Evolutionary conservation across 1,140 invertebrate species (phyloP).

Genomic region (Battus philenor): DNA sequence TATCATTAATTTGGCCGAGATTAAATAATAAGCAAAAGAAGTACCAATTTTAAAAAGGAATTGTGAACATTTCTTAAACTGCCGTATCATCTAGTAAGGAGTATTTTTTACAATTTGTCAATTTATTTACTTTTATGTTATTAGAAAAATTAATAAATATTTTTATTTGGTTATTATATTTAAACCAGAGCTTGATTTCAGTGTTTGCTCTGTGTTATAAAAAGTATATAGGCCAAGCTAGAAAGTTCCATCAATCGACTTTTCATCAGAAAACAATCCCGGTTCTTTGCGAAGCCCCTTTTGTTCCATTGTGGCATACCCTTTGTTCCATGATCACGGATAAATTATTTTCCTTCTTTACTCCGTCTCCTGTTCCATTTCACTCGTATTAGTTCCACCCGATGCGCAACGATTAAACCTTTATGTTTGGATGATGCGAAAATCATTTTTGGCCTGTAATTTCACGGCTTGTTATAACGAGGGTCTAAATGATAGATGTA

Average conservation of each 20-base stretch:
- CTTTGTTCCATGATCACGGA: slow-evolving; percentile 59
- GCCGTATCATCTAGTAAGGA: too few species aligned
- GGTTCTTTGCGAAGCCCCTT: slow-evolving; percentile 44
- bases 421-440: slow-evolving; percentile 70
- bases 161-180: too few species aligned
- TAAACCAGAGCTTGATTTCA: not conserved
- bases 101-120: too few species aligned
- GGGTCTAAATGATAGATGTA: slow-evolving; percentile 5
- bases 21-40: too few species aligned
- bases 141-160: too few species aligned
- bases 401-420: slow-evolving; percentile 72
- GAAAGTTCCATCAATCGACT: slow-evolving; percentile 15
- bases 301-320: slow-evolving; percentile 63
- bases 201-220: not conserved
- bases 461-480: slow-evolving; percentile 60
- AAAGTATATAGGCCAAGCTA: slow-evolving; percentile 5
- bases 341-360: slow-evolving; percentile 58
- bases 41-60: too few species aligned
- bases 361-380: slow-evolving; percentile 66
- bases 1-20: too few species aligned
- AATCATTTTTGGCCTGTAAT: slow-evolving; percentile 63
- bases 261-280: slow-evolving; percentile 63
- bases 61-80: too few species aligned
- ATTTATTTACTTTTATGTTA: too few species aligned
- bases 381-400: slow-evolving; percentile 69